Conservation (phyloP, 2,113 vertebrate genomes). For the Epinephelus moara region DNA sequence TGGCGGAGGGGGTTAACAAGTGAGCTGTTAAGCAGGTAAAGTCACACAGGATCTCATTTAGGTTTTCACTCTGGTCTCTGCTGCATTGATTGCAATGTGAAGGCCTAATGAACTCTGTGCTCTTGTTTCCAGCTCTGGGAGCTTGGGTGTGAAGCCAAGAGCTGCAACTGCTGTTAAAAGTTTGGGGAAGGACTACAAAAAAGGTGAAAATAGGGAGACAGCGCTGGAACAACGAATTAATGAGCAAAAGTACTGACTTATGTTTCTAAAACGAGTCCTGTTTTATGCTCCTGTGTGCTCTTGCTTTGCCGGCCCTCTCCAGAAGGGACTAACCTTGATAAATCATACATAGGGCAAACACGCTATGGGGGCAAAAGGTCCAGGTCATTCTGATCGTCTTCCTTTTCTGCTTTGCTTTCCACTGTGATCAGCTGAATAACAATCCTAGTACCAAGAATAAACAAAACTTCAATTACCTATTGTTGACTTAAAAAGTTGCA, state of each 20-base stretch:
- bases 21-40: slow-evolving; percentile 74
- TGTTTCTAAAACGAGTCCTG: slow-evolving; percentile 37
- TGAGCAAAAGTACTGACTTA: slow-evolving; percentile 34
- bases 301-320: slow-evolving; percentile 30
- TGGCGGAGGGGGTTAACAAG: slow-evolving; percentile 62
- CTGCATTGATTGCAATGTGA: slow-evolving; percentile 81
- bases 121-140: slow-evolving; percentile 65
- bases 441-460: slow-evolving; percentile 29
- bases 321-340: slow-evolving; percentile 53
- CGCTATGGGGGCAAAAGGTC: slow-evolving; percentile 48
- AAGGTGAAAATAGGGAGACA: slow-evolving; percentile 40
- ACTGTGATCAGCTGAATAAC: slow-evolving; percentile 45
- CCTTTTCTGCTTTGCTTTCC: slow-evolving; percentile 27
- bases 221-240: slow-evolving; percentile 56
- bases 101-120: slow-evolving; percentile 80
- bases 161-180: slow-evolving; percentile 58
- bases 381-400: slow-evolving; percentile 41
- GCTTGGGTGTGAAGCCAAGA: slow-evolving; percentile 50
- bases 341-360: slow-evolving; percentile 58
- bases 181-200: slow-evolving; percentile 51
- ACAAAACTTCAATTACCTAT: slow-evolving; percentile 63
- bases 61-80: slow-evolving; percentile 69
- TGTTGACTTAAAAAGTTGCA: slow-evolving; percentile 40
- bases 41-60: slow-evolving; percentile 83
- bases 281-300: slow-evolving; percentile 13